phyloP scores from a whole-genome alignment of 2,113 vertebrate species.

The Daboia siamensis region DNA sequence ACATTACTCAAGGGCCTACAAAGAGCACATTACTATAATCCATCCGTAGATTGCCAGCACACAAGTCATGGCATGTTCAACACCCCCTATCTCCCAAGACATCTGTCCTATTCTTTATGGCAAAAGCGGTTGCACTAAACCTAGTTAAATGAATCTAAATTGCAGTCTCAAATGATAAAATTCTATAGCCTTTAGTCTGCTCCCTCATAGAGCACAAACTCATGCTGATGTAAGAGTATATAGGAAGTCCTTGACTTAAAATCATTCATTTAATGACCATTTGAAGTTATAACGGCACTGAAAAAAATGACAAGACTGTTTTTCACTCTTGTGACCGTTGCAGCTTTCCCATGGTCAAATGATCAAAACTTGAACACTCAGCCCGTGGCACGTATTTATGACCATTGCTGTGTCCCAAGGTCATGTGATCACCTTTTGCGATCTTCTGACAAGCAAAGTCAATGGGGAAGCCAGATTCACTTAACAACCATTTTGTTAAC shows the following conservation, averaged over 20 bases:
- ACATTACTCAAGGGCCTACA: neutral
- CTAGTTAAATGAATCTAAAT: neutral
- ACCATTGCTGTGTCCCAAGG: rapidly evolving
- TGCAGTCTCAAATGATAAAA: neutral
- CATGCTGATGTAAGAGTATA: neutral
- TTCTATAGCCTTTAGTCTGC: neutral
- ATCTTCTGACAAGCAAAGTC: neutral
- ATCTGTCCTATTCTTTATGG: neutral
- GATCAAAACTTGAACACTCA: neutral
- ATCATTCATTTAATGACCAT: neutral
- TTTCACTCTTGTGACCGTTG: neutral
- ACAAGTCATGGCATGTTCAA: neutral
- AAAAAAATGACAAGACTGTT: neutral
- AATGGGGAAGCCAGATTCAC: neutral
- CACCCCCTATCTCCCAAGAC: neutral
- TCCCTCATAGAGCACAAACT: neutral
- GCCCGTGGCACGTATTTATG: neutral
- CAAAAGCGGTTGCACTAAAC: neutral
- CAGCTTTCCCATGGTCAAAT: neutral
- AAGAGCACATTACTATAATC: neutral
- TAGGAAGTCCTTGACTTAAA: neutral
- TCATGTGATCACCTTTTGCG: neutral
- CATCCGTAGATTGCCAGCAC: neutral
- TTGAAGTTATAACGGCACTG: neutral
- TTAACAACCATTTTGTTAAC: neutral